A percentile compares a stretch with the other conserved stretches of the same genome.
Evolutionary conservation across 2,113 vertebrate species (phyloP).

Genomic region (Crotalus helleri): DNA sequence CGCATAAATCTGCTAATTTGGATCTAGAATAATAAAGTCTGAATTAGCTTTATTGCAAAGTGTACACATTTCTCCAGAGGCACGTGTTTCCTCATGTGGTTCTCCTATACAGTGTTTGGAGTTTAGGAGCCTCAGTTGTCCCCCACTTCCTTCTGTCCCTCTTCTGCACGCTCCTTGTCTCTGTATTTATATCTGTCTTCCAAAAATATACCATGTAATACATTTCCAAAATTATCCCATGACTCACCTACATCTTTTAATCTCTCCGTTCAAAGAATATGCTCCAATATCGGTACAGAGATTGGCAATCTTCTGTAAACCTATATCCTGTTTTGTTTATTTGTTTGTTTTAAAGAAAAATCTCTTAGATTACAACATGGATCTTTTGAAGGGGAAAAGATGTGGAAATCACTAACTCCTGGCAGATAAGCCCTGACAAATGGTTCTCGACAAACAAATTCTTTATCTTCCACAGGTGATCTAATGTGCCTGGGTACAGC

Average conservation of each 20-base stretch:
- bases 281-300: not conserved
- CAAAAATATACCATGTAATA: not conserved
- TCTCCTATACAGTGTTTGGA: not conserved
- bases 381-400: not conserved
- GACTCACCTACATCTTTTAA: not conserved
- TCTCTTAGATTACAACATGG: not conserved
- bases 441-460: not conserved
- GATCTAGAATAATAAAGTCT: not conserved
- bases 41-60: not conserved
- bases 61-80: not conserved
- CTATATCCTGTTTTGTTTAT: not conserved
- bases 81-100: not conserved
- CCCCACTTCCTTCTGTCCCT: not conserved
- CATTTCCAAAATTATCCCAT: not conserved
- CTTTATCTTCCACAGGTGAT: not conserved
- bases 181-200: not conserved
- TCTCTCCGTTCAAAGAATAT: not conserved
- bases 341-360: not conserved
- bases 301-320: not conserved
- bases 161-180: not conserved
- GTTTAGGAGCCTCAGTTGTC: not conserved
- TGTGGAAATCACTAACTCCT: not conserved
- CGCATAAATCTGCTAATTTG: not conserved
- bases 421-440: not conserved
- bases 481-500: not conserved